These are phyloP conservation scores for Lissonota sp. DNA, from an alignment of 2,888 invertebrate genomes.

Conservation along the genomic window DNA sequence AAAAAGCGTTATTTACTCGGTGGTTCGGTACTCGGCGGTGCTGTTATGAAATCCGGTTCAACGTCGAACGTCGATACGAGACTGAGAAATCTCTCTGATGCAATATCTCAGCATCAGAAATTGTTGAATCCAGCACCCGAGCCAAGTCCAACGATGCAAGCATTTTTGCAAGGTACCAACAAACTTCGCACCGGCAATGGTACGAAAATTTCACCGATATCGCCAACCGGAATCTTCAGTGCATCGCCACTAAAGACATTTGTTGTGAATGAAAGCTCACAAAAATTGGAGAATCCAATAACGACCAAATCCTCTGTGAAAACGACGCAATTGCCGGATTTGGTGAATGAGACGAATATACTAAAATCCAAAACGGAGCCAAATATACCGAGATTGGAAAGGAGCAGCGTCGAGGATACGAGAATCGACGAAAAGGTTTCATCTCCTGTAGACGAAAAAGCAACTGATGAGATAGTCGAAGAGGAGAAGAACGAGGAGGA, in stretches of 20 bases:
- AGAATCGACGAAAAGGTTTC: slow-evolving; percentile 44
- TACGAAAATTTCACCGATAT: slow-evolving; percentile 78
- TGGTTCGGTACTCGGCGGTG: slow-evolving; percentile 87
- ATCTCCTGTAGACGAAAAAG: slow-evolving; percentile 54
- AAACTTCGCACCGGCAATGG: slow-evolving; percentile 75
- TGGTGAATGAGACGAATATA: slow-evolving; percentile 80
- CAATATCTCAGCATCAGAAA: slow-evolving; percentile 95
- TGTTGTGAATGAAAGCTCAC: slow-evolving; percentile 56
- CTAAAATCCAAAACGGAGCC: slow-evolving; percentile 79
- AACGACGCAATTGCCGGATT: slow-evolving; percentile 78
- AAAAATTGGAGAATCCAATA: slow-evolving; percentile 43
- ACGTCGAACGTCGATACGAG: slow-evolving; percentile 93
- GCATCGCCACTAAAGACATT: slow-evolving; percentile 67
- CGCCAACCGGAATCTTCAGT: slow-evolving; percentile 69
- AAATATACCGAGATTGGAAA: slow-evolving; percentile 70
- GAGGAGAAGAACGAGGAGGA: slow-evolving; percentile 69
- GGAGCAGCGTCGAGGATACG: slow-evolving; percentile 19
- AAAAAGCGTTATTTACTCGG: slow-evolving; percentile 94
- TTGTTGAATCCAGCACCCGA: slow-evolving; percentile 91
- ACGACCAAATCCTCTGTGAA: slow-evolving; percentile 50
- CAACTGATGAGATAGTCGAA: slow-evolving; percentile 50
- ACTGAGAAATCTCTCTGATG: slow-evolving; percentile 92
- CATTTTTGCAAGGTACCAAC: slow-evolving; percentile 86
- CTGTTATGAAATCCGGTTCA: slow-evolving; percentile 92
- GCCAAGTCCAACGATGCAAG: slow-evolving; percentile 89